Conservation (phyloP, 2,888 invertebrate genomes). For the Zaprionus obscuricornis region DNA sequence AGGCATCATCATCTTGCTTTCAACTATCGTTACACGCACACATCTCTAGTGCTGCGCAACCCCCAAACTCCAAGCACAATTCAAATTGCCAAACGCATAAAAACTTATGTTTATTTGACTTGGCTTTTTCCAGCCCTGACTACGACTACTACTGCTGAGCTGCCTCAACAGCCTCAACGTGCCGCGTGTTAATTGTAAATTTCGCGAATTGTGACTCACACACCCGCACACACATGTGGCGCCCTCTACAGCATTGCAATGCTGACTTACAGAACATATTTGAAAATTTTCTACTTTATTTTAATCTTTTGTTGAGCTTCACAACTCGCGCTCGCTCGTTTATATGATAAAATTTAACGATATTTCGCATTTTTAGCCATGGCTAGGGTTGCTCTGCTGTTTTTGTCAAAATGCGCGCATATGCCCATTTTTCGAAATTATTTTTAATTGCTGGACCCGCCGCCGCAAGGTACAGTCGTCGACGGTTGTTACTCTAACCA, state of each 20-base stretch:
- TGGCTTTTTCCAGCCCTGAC: conserved; percentile 59
- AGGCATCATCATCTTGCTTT: no score
- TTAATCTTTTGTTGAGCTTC: conserved; percentile 70
- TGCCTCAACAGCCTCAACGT: conserved; percentile 2
- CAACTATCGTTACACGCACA: conserved; percentile 7
- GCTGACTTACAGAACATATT: conserved; percentile 49
- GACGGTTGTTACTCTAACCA: no score
- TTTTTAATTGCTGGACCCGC: conserved; percentile 65
- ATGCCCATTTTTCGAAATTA: conserved; percentile 66
- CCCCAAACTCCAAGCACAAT: conserved; percentile 46
- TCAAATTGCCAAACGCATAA: conserved; percentile 65
- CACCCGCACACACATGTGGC: conserved; percentile 47
- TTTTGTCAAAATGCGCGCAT: conserved; percentile 55
- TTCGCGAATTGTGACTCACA: conserved; percentile 56
- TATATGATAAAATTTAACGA: conserved; percentile 72
- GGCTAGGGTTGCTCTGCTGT: conserved; percentile 24
- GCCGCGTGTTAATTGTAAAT: conserved; percentile 75
- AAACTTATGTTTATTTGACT: conserved; percentile 79
- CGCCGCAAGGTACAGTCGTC: conserved; percentile 66
- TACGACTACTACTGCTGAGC: no score
- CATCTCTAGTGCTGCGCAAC: conserved; percentile 42
- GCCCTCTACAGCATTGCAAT: conserved; percentile 46
- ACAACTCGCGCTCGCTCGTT: no score
- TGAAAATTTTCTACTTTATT: conserved; percentile 70
- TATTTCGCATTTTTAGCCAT: conserved; percentile 35